phyloP scores from a whole-genome alignment of 2,888 invertebrate species.

The Crossocerus cetratus region DNA sequence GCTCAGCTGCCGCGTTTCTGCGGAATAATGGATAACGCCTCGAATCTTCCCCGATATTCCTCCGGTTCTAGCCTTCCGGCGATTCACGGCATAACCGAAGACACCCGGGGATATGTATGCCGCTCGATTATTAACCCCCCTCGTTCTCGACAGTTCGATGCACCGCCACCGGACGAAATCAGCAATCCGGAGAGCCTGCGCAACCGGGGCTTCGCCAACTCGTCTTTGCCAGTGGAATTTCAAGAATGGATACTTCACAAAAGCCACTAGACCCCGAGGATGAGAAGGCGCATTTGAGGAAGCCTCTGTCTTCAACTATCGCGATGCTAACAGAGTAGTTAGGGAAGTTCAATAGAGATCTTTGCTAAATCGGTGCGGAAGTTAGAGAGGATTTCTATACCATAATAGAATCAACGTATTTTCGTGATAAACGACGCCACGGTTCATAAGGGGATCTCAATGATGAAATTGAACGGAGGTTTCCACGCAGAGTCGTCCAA shows the following conservation, averaged over 20 bases:
- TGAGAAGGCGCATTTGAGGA: constrained; percentile 48
- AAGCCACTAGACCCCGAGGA: constrained; percentile 15
- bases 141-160: background rate
- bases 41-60: constrained; percentile 41
- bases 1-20: constrained; percentile 37
- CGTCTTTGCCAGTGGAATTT: background rate
- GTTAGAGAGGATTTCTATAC: too few relatives aligned
- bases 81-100: constrained; percentile 31
- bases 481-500: too few relatives aligned
- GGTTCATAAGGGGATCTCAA: too few relatives aligned
- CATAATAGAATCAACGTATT: too few relatives aligned
- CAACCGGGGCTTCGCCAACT: too few relatives aligned
- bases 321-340: constrained; percentile 34
- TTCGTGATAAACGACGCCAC: too few relatives aligned
- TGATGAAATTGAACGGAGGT: too few relatives aligned
- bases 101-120: constrained; percentile 11
- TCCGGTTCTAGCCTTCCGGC: background rate
- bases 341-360: constrained; percentile 51
- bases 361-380: constrained; percentile 42
- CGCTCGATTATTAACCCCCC: constrained; percentile 26
- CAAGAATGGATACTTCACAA: background rate
- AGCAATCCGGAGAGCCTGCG: too few relatives aligned
- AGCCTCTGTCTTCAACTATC: constrained; percentile 56
- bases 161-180: too few relatives aligned
- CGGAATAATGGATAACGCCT: constrained; percentile 63